Evolutionary conservation across 2,888 invertebrate genomes (phyloP), one percentile per base, ranked within the genome.

Genomic region (Poecilobothrus nobilitatus): DNA sequence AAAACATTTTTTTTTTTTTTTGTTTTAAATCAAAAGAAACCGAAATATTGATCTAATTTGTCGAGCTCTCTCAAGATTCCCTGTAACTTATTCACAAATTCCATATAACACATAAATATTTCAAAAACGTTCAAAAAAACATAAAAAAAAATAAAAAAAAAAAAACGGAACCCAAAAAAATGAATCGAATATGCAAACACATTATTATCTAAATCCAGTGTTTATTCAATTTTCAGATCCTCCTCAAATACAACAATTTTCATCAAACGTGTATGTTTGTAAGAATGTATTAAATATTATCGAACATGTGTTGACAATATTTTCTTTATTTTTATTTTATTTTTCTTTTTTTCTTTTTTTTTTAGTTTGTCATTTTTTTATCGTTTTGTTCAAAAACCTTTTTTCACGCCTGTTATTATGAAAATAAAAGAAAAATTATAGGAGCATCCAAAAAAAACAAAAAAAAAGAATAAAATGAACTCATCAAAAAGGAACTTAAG

Each of bases 51-150:
- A 72, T 72, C 70, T 70, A 71, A 70, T 72, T 72, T 69, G 66
- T 63, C 70, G 69, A 72, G 69, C 70, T 70, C 70, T 71, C 70
- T 67, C 68, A 69, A 71, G 70, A 70, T 70, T 69, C 66, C 65
- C 4, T 71, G 15, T 63, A 68, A 65, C 62, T 77, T 77, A 76
- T 77, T 73, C 77, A 76, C 78, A 73, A 76, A 73, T 12, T 22
- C 10, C 18, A 74, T 75, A 63, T 63, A 63, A 63, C 21, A 4
- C 63, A 63, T 22, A 63, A 53, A 18, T 18, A 15, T 53, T n/a
- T 6, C n/a, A 53, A 53, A 37, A 37, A 10, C 10, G 7, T 7
- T 62, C 61, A 18, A 62, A 62, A 18, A 62, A 53, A 53, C 15
- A 53, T n/a, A 4, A 53, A 53, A 53, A 53, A 53, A 27, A 27